phyloP scores from a whole-genome alignment of 2,113 vertebrate genomes.

The Mirza zaza region DNA sequence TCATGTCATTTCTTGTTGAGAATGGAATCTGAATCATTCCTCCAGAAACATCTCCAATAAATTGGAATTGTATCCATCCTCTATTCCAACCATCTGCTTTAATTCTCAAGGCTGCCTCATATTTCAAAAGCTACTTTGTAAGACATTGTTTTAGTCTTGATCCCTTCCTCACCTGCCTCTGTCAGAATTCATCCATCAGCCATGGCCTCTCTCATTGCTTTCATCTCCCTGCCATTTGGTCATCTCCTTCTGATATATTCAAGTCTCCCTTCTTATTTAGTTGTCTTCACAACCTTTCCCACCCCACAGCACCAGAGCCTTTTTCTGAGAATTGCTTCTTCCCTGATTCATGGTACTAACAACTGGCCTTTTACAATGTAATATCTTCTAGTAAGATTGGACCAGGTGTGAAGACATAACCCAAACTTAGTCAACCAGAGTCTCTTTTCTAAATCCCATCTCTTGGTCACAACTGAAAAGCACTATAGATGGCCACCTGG shows the following conservation, averaged over 20 bases:
- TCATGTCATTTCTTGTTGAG: slow-evolving; percentile 4
- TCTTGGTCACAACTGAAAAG: neutral
- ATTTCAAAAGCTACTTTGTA: slow-evolving; percentile 50
- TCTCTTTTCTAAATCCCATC: neutral
- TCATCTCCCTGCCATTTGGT: slow-evolving; percentile 22
- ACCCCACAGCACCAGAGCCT: neutral
- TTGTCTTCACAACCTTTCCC: neutral
- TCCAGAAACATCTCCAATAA: slow-evolving; percentile 38
- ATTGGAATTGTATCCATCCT: slow-evolving; percentile 23
- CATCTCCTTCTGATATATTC: neutral
- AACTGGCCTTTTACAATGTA: neutral
- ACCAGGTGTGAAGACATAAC: neutral
- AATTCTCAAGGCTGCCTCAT: slow-evolving; percentile 45
- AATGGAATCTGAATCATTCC: slow-evolving; percentile 5
- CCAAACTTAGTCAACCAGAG: neutral
- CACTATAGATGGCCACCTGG: neutral
- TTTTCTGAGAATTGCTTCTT: neutral
- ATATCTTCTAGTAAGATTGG: neutral
- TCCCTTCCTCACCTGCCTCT: slow-evolving; percentile 39
- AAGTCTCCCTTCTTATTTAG: neutral
- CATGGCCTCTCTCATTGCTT: neutral
- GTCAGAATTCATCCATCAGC: neutral
- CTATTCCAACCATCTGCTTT: slow-evolving; percentile 53
- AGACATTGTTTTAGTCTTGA: neutral
- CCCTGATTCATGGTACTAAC: neutral